phyloP scores from a whole-genome alignment of 2,888 invertebrate genomes.

The Hofmannophila pseudospretella region DNA sequence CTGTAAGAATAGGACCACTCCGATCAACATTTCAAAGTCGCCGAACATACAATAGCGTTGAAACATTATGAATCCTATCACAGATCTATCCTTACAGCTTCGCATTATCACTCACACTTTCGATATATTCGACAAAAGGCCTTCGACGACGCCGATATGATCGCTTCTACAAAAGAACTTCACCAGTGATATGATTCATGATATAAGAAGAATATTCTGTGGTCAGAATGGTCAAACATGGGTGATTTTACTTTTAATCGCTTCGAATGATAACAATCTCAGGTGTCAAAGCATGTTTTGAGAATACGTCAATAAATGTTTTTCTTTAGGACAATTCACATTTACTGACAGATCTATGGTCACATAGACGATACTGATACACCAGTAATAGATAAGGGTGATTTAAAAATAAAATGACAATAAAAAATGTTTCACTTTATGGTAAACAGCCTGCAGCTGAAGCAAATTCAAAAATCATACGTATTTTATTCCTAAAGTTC shows the following conservation, averaged over 20 bases:
- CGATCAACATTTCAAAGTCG: slow-evolving; percentile 47
- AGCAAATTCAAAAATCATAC: too few species aligned
- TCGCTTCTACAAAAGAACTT: slow-evolving; percentile 19
- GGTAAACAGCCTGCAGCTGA: too few species aligned
- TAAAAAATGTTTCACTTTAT: too few species aligned
- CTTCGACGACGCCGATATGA: slow-evolving; percentile 39
- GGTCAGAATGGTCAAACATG: slow-evolving; percentile 54
- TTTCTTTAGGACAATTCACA: background rate
- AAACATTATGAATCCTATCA: slow-evolving; percentile 58
- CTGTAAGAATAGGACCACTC: slow-evolving; percentile 23
- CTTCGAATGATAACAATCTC: slow-evolving; percentile 19
- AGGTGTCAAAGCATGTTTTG: slow-evolving; percentile 14
- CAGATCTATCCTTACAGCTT: slow-evolving; percentile 30
- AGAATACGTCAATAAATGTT: background rate
- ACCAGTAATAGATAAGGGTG: too few species aligned
- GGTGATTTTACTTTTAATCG: slow-evolving; percentile 29
- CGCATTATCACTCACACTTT: slow-evolving; percentile 32
- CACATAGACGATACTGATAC: too few species aligned
- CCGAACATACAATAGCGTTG: slow-evolving; percentile 42
- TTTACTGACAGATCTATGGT: background rate
- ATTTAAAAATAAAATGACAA: too few species aligned
- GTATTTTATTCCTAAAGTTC: too few species aligned
- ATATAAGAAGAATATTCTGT: slow-evolving; percentile 26
- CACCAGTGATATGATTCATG: slow-evolving; percentile 11
- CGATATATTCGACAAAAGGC: slow-evolving; percentile 30